These are phyloP conservation scores for Cebidichthys violaceus DNA, from an alignment of 2,113 vertebrate genomes.

Conservation along the genomic window DNA sequence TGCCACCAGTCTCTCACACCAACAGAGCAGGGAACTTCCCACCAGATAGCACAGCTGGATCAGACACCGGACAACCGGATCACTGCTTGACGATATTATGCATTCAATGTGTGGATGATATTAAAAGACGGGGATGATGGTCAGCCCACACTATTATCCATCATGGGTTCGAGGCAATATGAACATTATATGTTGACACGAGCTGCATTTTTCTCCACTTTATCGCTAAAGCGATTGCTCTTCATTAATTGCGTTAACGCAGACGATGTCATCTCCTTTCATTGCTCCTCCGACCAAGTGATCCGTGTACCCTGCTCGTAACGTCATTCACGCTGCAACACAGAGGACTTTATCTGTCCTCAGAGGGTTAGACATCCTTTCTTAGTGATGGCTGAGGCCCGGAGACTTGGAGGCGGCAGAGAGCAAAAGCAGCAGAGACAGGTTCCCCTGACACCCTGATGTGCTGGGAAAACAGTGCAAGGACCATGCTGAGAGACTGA, in stretches of 20 bases:
- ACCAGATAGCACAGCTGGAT: conserved; percentile 45
- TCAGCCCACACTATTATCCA: conserved; percentile 18
- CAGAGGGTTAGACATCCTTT: conserved; percentile 67
- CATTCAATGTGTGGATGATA: neutral
- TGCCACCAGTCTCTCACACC: conserved; percentile 65
- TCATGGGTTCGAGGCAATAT: conserved; percentile 35
- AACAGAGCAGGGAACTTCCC: conserved; percentile 55
- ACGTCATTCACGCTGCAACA: conserved; percentile 39
- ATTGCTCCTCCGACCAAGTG: conserved; percentile 32
- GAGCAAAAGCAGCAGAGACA: conserved; percentile 48
- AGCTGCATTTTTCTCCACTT: conserved; percentile 43
- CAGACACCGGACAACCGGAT: conserved; percentile 32
- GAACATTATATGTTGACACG: conserved; percentile 44
- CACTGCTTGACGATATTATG: neutral
- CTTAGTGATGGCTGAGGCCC: conserved; percentile 57
- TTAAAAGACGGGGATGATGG: neutral
- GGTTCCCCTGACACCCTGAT: conserved; percentile 61
- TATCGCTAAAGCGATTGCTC: conserved; percentile 40
- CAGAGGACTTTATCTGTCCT: conserved; percentile 63
- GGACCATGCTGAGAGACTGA: conserved; percentile 65
- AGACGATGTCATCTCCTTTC: conserved; percentile 19
- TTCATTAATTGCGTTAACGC: conserved; percentile 51
- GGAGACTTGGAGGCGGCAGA: conserved; percentile 56
- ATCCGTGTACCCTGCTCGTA: conserved; percentile 23
- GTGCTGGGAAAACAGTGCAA: conserved; percentile 75